Evolutionary conservation across 37 sponge, comb jelly and placozoan species (phyloP).

Genomic region (Diacarnus erythraeanus): DNA sequence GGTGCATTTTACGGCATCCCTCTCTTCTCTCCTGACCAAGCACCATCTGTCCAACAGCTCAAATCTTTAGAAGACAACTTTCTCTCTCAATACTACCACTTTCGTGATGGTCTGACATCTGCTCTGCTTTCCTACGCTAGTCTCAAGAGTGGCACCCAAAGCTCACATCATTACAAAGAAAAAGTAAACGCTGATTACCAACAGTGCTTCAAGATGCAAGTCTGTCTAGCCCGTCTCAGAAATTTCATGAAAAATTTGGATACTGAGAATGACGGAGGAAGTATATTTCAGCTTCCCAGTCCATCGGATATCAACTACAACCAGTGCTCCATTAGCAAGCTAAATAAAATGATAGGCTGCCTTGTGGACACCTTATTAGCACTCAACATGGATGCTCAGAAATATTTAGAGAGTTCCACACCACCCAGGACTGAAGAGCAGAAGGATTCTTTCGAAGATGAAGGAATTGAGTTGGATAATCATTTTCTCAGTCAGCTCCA

Average conservation of each 20-base stretch:
- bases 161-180: conserved; percentile 22
- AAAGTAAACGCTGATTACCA: conserved; percentile 19
- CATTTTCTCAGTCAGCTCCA: neutral
- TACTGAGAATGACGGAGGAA: neutral
- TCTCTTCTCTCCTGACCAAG: conserved; percentile 14
- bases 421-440: neutral
- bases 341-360: conserved; percentile 41
- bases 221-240: conserved; percentile 35
- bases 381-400: conserved; percentile 13
- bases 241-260: conserved; percentile 9
- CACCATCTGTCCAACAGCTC: conserved; percentile 16
- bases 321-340: conserved; percentile 30
- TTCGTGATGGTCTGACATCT: conserved; percentile 25
- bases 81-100: conserved; percentile 35
- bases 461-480: neutral
- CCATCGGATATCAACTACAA: neutral
- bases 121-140: conserved; percentile 23
- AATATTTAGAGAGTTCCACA: neutral
- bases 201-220: conserved; percentile 48
- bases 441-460: neutral
- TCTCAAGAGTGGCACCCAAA: neutral
- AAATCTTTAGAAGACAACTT: conserved; percentile 33
- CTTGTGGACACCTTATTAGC: conserved; percentile 35
- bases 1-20: conserved; percentile 66
- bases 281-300: conserved; percentile 7